phyloP scores from a whole-genome alignment of 2,113 vertebrate genomes.

The Eretmochelys imbricata region DNA sequence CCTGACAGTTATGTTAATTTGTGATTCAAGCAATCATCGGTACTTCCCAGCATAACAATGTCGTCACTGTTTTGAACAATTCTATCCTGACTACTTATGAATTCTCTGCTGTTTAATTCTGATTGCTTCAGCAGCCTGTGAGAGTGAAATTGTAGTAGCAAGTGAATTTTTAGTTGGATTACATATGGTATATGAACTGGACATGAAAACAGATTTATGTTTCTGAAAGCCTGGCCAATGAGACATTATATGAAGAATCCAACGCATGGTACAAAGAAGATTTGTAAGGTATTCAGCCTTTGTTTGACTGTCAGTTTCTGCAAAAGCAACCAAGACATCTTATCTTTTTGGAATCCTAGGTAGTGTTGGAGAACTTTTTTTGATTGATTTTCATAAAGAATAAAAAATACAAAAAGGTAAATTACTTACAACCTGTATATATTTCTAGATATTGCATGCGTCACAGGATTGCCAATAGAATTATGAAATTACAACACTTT shows the following conservation, averaged over 20 bases:
- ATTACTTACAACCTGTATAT: background rate
- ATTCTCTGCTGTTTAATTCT: background rate
- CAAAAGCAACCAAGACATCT: background rate
- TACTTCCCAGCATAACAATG: too few relatives aligned
- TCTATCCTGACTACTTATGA: background rate
- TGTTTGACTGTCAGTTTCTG: background rate
- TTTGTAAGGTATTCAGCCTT: background rate
- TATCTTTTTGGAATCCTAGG: background rate
- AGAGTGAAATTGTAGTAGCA: background rate
- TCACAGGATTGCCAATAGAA: background rate
- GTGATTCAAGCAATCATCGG: too few relatives aligned
- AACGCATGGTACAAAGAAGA: background rate
- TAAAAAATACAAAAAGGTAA: background rate
- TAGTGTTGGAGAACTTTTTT: background rate
- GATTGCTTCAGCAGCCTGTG: background rate
- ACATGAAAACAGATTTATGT: too few relatives aligned
- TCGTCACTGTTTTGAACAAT: background rate
- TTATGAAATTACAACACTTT: background rate
- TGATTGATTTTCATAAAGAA: background rate
- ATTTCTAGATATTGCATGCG: background rate
- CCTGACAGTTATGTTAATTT: too few relatives aligned
- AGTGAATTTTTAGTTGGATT: background rate
- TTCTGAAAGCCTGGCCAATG: too few relatives aligned
- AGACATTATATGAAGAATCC: too few relatives aligned
- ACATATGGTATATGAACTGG: too few relatives aligned